These are phyloP conservation scores for Tetragnatha versicolor DNA, from an alignment of 1,140 invertebrate species.

Conservation along the genomic window DNA sequence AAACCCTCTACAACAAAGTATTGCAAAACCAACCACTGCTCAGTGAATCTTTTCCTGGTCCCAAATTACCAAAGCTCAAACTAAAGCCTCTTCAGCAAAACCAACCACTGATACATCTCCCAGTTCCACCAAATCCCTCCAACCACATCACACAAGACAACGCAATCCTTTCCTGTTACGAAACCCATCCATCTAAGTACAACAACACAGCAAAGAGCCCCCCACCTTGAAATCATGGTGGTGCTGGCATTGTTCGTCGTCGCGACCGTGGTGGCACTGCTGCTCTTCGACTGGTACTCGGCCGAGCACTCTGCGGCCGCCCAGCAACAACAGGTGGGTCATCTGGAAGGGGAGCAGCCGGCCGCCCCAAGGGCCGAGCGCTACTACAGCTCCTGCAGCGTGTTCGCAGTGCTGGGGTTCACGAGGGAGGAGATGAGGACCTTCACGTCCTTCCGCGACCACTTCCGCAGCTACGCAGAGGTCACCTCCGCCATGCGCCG, in stretches of 20 bases:
- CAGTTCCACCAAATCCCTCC: too few species aligned
- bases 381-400: slow-evolving; percentile 33
- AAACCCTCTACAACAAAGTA: too few species aligned
- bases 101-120: too few species aligned
- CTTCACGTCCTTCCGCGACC: slow-evolving; percentile 56
- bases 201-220: background rate
- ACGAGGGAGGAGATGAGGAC: slow-evolving; percentile 34
- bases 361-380: slow-evolving; percentile 8
- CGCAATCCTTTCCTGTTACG: too few species aligned
- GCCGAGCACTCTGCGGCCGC: slow-evolving; percentile 7
- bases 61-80: too few species aligned
- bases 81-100: too few species aligned
- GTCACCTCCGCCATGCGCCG: slow-evolving; percentile 62
- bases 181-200: too few species aligned
- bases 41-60: too few species aligned
- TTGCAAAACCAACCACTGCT: too few species aligned
- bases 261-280: slow-evolving; percentile 39
- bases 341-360: background rate
- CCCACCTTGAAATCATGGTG: too few species aligned
- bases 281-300: slow-evolving; percentile 47
- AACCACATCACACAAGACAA: too few species aligned
- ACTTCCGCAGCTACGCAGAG: slow-evolving; percentile 62
- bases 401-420: slow-evolving; percentile 50
- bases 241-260: slow-evolving; percentile 38
- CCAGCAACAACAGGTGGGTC: background rate